Percentiles rank a stretch among this genome's conserved stretches.
phyloP scores from a whole-genome alignment of 2,113 vertebrate species.

The Carassius auratus region DNA sequence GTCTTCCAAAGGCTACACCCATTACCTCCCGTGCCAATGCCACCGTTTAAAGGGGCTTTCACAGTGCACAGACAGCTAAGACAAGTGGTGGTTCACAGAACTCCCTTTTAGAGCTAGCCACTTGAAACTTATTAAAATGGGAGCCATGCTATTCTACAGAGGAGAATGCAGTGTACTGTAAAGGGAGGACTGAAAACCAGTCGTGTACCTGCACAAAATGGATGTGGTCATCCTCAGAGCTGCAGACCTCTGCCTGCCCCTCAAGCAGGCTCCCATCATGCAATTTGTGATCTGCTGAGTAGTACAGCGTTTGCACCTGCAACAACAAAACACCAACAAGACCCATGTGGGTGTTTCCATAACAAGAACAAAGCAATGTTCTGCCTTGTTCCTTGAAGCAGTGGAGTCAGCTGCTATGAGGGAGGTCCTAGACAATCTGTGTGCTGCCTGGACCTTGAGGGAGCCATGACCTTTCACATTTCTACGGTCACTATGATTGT shows the following conservation, averaged over 20 bases:
- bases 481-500: neutral
- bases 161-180: neutral
- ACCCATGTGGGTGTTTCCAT: constrained; percentile 94
- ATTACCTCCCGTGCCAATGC: neutral
- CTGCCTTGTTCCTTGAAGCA: neutral
- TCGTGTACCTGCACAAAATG: constrained; percentile 98
- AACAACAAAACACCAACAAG: constrained; percentile 90
- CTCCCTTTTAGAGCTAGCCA: neutral
- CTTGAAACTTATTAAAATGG: neutral
- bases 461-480: neutral
- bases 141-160: neutral
- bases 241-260: constrained; percentile 95
- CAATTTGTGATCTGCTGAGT: constrained; percentile 99
- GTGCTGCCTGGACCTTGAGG: constrained; percentile 10
- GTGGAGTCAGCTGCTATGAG: constrained; percentile 62
- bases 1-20: neutral
- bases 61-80: neutral
- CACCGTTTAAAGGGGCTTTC: neutral
- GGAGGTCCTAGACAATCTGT: constrained; percentile 38
- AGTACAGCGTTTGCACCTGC: constrained; percentile 99
- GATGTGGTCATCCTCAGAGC: constrained; percentile 96
- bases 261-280: constrained; percentile 96
- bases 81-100: neutral
- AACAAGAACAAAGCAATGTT: constrained; percentile 69
- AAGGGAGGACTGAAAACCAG: neutral